These are phyloP conservation scores for Hymenochirus boettgeri DNA, from an alignment of 2,113 vertebrate species.

Conservation along the genomic window DNA sequence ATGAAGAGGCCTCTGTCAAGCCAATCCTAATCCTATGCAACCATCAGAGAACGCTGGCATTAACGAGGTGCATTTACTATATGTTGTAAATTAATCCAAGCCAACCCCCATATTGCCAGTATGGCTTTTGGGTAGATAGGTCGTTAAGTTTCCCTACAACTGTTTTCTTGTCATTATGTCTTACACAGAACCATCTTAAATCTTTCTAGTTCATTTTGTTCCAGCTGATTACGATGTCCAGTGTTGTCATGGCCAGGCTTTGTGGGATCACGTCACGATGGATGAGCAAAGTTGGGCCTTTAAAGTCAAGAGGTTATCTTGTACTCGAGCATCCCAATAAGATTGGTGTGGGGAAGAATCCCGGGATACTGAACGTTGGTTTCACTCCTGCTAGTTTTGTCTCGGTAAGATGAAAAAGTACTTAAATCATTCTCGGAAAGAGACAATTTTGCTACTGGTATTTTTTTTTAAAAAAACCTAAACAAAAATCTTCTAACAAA, in stretches of 20 bases:
- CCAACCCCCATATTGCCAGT: no score
- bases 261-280: constrained; percentile 98
- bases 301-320: constrained; percentile 92
- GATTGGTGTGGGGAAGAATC: constrained; percentile 97
- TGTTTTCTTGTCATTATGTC: no score
- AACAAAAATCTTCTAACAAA: no score
- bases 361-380: constrained; percentile 87
- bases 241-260: constrained; percentile 84
- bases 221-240: constrained; percentile 73
- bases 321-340: constrained; percentile 86
- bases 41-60: constrained; percentile 87
- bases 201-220: background rate
- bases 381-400: constrained; percentile 95
- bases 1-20: constrained; percentile 84
- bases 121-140: no score
- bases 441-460: no score
- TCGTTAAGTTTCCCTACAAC: no score
- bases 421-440: no score
- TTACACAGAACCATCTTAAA: no score
- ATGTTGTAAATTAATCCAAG: no score
- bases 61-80: constrained; percentile 88
- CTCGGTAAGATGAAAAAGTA: constrained; percentile 80
- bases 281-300: constrained; percentile 94
- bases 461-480: no score
- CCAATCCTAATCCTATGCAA: constrained; percentile 78